Evolutionary conservation across 2,888 invertebrate species (phyloP).

Genomic region (Chelonus formosanus): DNA sequence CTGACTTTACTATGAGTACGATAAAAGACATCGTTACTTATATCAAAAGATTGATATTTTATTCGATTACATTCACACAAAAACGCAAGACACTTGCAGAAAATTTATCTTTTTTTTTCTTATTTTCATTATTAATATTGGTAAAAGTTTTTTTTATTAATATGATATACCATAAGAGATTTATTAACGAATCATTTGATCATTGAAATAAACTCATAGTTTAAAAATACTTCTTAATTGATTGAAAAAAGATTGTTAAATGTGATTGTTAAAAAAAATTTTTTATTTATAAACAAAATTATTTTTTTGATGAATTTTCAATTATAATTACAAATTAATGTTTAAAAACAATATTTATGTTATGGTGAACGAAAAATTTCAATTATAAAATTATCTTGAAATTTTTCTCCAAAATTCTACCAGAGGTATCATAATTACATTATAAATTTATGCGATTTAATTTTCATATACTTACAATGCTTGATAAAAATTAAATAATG

Average conservation of each 20-base stretch:
- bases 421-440: slow-evolving; percentile 17
- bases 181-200: slow-evolving; percentile 36
- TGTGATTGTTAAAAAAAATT: slow-evolving; percentile 7
- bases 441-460: slow-evolving; percentile 18
- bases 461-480: slow-evolving; percentile 1
- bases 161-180: too few species aligned
- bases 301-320: too few species aligned
- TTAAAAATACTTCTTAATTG: slow-evolving; percentile 40
- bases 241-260: slow-evolving; percentile 8
- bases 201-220: slow-evolving; percentile 42
- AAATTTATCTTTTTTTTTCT: not conserved
- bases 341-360: too few species aligned
- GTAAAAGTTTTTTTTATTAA: too few species aligned
- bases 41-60: slow-evolving; percentile 6
- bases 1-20: slow-evolving; percentile 7
- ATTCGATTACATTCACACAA: slow-evolving; percentile 12
- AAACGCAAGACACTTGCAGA: not conserved
- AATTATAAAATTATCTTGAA: too few species aligned
- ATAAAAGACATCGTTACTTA: slow-evolving; percentile 7
- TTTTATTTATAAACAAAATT: too few species aligned
- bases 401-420: too few species aligned
- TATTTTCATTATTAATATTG: not conserved
- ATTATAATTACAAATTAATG: too few species aligned
- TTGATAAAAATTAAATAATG: slow-evolving; percentile 16
- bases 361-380: too few species aligned